These are phyloP conservation scores for Gymnocheta viridis DNA, from an alignment of 2,888 invertebrate species.

Conservation along the genomic window DNA sequence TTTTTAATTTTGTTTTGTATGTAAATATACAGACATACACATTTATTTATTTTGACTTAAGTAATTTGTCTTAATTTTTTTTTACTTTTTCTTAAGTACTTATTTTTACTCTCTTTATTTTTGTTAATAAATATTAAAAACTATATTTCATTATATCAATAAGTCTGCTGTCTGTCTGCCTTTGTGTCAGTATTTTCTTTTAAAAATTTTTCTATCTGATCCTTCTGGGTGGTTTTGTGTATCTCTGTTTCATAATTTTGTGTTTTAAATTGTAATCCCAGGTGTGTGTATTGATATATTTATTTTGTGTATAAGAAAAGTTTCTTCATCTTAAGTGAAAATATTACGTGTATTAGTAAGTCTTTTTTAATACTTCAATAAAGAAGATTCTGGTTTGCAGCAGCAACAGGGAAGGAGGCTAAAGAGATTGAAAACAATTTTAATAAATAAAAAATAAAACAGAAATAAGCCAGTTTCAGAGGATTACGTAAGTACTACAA, in stretches of 20 bases:
- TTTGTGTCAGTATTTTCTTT: conserved; percentile 1
- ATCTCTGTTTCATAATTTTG: background rate
- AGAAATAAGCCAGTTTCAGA: no score
- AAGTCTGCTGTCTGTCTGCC: conserved; percentile 22
- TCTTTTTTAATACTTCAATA: conserved; percentile 15
- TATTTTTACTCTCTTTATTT: background rate
- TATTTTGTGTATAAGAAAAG: conserved; percentile 22
- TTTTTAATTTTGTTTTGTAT: no score
- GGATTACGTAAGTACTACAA: no score
- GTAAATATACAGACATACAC: no score
- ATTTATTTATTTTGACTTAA: conserved; percentile 1
- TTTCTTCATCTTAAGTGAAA: conserved; percentile 30
- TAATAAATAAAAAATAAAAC: no score
- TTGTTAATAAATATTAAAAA: background rate
- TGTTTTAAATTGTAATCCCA: conserved; percentile 25
- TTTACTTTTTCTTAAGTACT: background rate
- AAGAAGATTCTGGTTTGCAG: background rate
- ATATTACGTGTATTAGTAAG: conserved; percentile 24
- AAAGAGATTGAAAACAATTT: background rate
- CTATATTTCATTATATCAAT: conserved; percentile 16
- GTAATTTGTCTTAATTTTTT: conserved; percentile 9
- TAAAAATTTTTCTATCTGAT: background rate
- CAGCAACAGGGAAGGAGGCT: background rate
- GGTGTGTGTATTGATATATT: conserved; percentile 32
- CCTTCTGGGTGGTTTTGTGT: background rate